Evolutionary conservation across 2,888 invertebrate species (phyloP).

Genomic region (Coelinius sp.): DNA sequence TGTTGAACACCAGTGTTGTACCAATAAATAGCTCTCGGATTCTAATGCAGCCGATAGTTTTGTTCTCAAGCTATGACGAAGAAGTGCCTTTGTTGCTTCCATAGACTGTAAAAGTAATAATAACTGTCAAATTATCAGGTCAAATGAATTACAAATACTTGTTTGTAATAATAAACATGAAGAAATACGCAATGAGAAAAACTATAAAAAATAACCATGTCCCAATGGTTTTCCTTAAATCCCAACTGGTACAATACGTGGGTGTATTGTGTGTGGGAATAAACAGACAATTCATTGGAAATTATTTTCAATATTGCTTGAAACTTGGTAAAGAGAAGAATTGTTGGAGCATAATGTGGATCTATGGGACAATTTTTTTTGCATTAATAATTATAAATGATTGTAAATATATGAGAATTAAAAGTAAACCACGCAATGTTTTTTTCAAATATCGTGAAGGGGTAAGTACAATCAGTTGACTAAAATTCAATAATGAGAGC

Average conservation of each 20-base stretch:
- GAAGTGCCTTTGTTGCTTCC: slow-evolving; percentile 75
- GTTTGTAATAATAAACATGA: neutral
- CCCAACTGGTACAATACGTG: slow-evolving; percentile 37
- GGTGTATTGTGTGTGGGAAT: slow-evolving; percentile 49
- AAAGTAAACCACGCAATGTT: slow-evolving; percentile 57
- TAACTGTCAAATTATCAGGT: neutral
- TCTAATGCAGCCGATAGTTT: slow-evolving; percentile 77
- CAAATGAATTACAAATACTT: too few species aligned
- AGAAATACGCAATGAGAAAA: slow-evolving; percentile 28
- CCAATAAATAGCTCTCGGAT: slow-evolving; percentile 78
- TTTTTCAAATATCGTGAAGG: slow-evolving; percentile 61
- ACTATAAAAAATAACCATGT: slow-evolving; percentile 43
- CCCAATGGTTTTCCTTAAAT: slow-evolving; percentile 40
- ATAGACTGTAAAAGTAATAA: slow-evolving; percentile 81
- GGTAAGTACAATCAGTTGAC: slow-evolving; percentile 59
- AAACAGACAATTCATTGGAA: neutral
- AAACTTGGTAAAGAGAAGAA: neutral
- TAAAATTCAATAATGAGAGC: too few species aligned
- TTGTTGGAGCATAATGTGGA: slow-evolving; percentile 36
- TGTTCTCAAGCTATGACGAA: slow-evolving; percentile 74
- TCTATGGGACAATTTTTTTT: slow-evolving; percentile 21
- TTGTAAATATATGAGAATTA: slow-evolving; percentile 56
- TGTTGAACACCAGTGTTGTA: slow-evolving; percentile 81
- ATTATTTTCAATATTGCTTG: slow-evolving; percentile 15
- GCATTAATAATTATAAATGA: slow-evolving; percentile 36